phyloP scores from a whole-genome alignment of 2,888 invertebrate genomes.

The Ochropacha duplaris region DNA sequence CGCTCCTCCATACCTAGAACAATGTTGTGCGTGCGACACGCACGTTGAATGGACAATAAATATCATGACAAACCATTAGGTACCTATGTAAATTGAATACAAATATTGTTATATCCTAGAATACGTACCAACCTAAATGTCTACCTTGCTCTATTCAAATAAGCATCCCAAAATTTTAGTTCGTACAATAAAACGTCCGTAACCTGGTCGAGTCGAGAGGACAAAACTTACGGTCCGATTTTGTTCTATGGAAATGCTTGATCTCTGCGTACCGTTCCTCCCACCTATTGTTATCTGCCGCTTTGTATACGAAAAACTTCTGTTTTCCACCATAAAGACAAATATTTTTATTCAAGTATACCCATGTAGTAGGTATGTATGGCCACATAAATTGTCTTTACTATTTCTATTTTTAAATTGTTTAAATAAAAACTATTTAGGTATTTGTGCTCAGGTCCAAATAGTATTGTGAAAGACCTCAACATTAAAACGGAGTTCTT shows the following conservation, averaged over 20 bases:
- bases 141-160: not conserved
- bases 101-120: too few species aligned
- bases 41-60: too few species aligned
- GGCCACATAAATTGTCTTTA: not conserved
- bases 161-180: not conserved
- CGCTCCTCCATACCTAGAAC: too few species aligned
- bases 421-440: too few species aligned
- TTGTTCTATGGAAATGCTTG: conserved; percentile 58
- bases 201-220: conserved; percentile 19
- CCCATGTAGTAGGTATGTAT: not conserved
- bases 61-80: too few species aligned
- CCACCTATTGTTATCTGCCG: conserved; percentile 46
- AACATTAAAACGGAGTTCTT: too few species aligned
- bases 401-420: too few species aligned
- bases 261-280: conserved; percentile 41
- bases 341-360: conserved; percentile 24
- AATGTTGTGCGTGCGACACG: too few species aligned
- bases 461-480: too few species aligned
- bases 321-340: conserved; percentile 26
- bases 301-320: conserved; percentile 51
- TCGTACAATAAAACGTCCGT: conserved; percentile 7
- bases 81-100: too few species aligned
- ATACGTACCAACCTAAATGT: not conserved
- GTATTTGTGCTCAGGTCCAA: too few species aligned
- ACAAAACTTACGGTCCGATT: conserved; percentile 47